Conservation (phyloP, 2,888 invertebrate genomes). For the Ectemnius lituratus region DNA sequence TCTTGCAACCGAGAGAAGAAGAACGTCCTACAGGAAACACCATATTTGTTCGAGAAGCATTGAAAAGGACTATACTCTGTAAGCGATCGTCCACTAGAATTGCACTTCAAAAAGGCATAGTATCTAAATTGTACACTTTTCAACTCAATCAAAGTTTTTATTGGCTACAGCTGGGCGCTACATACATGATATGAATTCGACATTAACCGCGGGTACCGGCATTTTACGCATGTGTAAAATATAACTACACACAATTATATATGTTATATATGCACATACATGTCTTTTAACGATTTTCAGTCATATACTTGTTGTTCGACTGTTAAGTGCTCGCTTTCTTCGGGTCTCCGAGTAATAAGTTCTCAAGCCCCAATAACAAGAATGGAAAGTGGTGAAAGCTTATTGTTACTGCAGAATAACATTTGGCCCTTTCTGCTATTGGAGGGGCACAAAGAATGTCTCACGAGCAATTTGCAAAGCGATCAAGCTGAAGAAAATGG, state of each 20-base stretch:
- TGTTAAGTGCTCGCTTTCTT: neutral
- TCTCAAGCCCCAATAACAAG: neutral
- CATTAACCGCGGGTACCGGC: neutral
- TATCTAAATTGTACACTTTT: no score
- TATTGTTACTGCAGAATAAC: neutral
- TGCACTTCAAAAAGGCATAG: no score
- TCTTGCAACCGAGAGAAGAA: no score
- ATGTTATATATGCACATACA: neutral
- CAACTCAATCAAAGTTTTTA: no score
- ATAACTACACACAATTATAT: neutral
- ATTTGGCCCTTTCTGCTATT: neutral
- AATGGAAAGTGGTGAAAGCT: neutral
- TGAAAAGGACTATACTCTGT: no score
- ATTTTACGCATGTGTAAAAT: neutral
- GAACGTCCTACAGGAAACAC: no score
- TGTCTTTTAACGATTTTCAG: conserved; percentile 6
- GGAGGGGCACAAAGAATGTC: neutral
- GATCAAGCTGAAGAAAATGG: neutral
- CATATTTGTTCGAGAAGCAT: no score
- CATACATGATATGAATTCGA: neutral
- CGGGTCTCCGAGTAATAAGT: no score
- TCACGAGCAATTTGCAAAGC: neutral
- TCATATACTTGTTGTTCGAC: neutral
- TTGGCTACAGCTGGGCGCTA: no score
- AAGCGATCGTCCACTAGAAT: no score